Evolutionary conservation across 1,140 invertebrate species (phyloP).

Genomic region (Drosophila lacertosa): DNA sequence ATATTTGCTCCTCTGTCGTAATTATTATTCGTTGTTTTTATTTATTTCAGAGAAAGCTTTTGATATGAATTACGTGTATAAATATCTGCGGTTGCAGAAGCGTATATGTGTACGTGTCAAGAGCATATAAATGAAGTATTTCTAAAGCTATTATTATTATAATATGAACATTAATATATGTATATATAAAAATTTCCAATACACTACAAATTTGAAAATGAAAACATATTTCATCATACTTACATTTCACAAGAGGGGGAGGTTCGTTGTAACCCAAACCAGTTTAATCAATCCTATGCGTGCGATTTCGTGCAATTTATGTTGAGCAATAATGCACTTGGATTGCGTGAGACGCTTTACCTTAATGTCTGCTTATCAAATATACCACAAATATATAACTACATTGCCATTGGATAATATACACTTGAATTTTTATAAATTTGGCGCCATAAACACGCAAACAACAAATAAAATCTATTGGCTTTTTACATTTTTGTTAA

Average conservation of each 20-base stretch:
- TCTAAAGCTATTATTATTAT: neutral
- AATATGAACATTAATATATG: neutral
- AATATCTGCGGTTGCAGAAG: constrained; percentile 13
- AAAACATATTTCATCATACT: constrained; percentile 34
- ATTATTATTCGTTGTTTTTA: constrained; percentile 85
- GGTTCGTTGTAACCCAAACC: constrained; percentile 13
- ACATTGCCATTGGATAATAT: constrained; percentile 6
- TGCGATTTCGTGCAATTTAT: constrained; percentile 25
- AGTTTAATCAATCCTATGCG: constrained; percentile 12
- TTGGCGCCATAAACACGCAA: constrained; percentile 13
- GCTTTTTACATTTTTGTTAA: constrained; percentile 26
- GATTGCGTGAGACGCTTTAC: constrained; percentile 32
- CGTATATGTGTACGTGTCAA: constrained; percentile 26
- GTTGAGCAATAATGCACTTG: constrained; percentile 24
- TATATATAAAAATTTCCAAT: neutral
- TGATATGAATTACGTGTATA: constrained; percentile 17
- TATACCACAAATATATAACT: neutral
- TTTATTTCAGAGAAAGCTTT: constrained; percentile 28
- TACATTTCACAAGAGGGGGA: constrained; percentile 27
- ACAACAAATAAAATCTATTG: constrained; percentile 4
- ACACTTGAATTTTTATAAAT: constrained; percentile 15
- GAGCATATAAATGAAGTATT: constrained; percentile 7
- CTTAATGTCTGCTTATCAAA: neutral
- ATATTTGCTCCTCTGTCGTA: constrained; percentile 86
- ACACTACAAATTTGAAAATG: neutral